A percentile compares a stretch with the other conserved stretches of the same genome.
These are phyloP conservation scores for Phalera bucephala DNA, from an alignment of 2,888 invertebrate species.

Conservation along the genomic window DNA sequence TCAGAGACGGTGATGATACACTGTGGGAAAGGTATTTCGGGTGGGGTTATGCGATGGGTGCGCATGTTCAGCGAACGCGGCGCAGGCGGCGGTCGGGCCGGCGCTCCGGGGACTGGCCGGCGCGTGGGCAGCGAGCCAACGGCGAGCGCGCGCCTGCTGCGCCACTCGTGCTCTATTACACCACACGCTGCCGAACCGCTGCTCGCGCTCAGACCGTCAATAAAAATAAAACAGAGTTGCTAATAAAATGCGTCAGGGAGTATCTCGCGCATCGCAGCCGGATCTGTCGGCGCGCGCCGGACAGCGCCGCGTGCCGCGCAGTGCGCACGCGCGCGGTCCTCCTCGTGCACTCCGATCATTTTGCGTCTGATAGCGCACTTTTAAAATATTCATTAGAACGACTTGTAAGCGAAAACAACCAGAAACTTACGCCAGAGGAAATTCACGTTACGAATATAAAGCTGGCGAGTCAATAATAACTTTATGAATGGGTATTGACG, in stretches of 20 bases:
- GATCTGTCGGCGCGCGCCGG: conserved; percentile 13
- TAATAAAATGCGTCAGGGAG: conserved; percentile 47
- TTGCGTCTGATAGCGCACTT: conserved; percentile 10
- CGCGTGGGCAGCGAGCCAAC: conserved; percentile 71
- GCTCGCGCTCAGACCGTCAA: conserved; percentile 46
- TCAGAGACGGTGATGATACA: conserved; percentile 11
- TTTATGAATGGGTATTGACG: conserved; percentile 76
- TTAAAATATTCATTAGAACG: conserved; percentile 35
- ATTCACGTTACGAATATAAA: conserved; percentile 40
- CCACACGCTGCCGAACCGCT: conserved; percentile 53
- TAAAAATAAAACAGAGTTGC: conserved; percentile 65
- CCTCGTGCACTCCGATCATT: too few species aligned
- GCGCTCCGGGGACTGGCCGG: conserved; percentile 71
- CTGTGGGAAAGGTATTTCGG: conserved; percentile 13
- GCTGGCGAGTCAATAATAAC: conserved; percentile 51
- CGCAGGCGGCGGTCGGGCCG: conserved; percentile 67
- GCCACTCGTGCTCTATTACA: conserved; percentile 70
- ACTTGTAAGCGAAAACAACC: conserved; percentile 36
- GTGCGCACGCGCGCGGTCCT: conserved; percentile 6
- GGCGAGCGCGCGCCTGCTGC: too few species aligned
- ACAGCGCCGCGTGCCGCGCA: too few species aligned
- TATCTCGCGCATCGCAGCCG: conserved; percentile 27
- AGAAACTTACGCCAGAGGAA: conserved; percentile 10
- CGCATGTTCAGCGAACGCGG: conserved; percentile 28
- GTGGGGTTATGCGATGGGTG: conserved; percentile 9